Percentiles rank a stretch among this genome's conserved stretches.
phyloP scores from a whole-genome alignment of 2,888 invertebrate species.

The Prenolepis imparis region DNA sequence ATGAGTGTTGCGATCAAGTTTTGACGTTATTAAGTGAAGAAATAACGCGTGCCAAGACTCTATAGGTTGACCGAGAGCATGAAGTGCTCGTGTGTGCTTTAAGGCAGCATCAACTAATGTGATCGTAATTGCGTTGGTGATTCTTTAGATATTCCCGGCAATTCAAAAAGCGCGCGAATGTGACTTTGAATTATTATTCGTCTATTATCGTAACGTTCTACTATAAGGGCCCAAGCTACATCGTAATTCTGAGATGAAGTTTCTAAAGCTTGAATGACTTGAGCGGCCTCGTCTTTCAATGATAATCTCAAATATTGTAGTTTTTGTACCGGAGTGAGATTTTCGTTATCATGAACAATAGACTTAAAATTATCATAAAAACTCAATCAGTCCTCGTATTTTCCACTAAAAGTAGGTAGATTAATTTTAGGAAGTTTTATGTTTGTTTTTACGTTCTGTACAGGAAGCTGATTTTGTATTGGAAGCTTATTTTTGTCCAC shows the following conservation, averaged over 20 bases:
- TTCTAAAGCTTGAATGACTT: no score
- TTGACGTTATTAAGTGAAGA: background rate
- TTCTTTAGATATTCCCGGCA: background rate
- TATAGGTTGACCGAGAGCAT: background rate
- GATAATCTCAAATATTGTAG: no score
- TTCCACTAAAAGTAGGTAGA: no score
- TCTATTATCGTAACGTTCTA: background rate
- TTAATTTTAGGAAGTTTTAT: no score
- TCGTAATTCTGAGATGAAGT: constrained; percentile 11
- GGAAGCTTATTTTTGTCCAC: no score
- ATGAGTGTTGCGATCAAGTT: background rate
- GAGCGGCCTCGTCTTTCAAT: no score
- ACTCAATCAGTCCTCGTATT: no score
- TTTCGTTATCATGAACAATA: no score
- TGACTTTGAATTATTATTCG: constrained; percentile 17
- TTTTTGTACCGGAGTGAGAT: no score
- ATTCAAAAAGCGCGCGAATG: background rate
- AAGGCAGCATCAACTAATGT: background rate
- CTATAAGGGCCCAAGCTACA: background rate
- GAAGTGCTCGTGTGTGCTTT: background rate
- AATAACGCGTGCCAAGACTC: background rate
- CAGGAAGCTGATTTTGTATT: no score
- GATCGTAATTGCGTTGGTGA: background rate
- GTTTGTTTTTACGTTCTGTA: no score
- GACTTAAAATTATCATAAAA: no score